Base-by-base conservation (phyloP, 2,888 invertebrate species). In the Alloplasta piceator region DNA sequence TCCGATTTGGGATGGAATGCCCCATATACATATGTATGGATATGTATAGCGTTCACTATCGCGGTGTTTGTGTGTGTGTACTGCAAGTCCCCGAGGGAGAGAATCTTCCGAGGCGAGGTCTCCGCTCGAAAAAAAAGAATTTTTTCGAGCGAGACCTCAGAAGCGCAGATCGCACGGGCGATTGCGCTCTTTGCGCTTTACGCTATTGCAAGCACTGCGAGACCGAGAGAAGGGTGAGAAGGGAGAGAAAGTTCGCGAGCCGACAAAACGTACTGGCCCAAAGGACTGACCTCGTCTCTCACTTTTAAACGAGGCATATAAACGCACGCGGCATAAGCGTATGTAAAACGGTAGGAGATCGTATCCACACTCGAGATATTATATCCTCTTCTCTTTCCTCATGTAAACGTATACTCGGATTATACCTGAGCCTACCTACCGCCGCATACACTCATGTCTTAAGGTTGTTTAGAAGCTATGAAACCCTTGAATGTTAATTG, bases 271-370 rank as follows among this genome's bases (percentile, higher is more conserved):
- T 79, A 63, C 61, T 66, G 56, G 82, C 73, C 61, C 78, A 64
- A 58, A 66, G 50, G 80, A 72, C 77, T 78, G 78, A 83, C 79
- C 83, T 82, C 82, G 77, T 83, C 79, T 78, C 74, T 80, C 82
- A 79, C 79, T 83, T 83, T 81, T 73, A 83, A 83, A 83, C 82
- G 70, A 77, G 80, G 73, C 68, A 43, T 77, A 78, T 74, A 75
- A 83, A 80, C 75, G 75, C 78, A 78, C 75, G 63, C 80, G 77
- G 80, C 73, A 81, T 78, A 78, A 81, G 52, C 80, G 64, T 81
- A 81, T 81, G 80, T 73, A 81, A 81, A 81, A 78, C 78, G 73
- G 77, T 78, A 78, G 73, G 78, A 81, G 80, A 81, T 81, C 70
- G 77, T 81, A 81, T 81, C 80, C 80, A n/a, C 68, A 52, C 73